Evolutionary conservation across 2,888 invertebrate species (phyloP), one percentile per base, ranked within the genome.

Genomic region (Parnassius mnemosyne): DNA sequence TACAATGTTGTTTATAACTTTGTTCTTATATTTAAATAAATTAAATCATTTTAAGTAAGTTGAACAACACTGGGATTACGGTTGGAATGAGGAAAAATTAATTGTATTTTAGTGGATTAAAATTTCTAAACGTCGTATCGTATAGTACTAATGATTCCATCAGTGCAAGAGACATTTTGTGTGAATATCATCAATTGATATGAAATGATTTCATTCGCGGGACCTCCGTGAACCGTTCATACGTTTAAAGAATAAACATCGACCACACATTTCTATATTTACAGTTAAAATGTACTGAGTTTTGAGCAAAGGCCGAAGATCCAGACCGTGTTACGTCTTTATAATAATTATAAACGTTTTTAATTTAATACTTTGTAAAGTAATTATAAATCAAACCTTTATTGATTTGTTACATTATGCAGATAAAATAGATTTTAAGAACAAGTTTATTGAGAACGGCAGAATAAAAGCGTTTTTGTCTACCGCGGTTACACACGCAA

Each of bases 301-400:
- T 43, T 11, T 47, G 58, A 47, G 56, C 47, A 60, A 71, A 63
- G 65, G 53, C 63, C 59, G 25, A 54, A 41, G 12, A 10, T n/a
- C 10, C 53, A 13, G 12, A 46, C 9, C 11, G 54, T 1, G 10
- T 3, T 34, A 11, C 12, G 1, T n/a, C 25, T 9, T 3, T 34
- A 34, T 34, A 34, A 34, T 3, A 34, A 34, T n/a, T n/a, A n/a
- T 34, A 34, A 34, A 34, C 3, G 34, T 16, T 20, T 51, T 1
- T 20, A 16, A 51, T 20, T 51, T 10, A 51, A 20, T 11, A 11
- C 7, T n/a, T 7, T 34, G 34, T 34, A 34, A 34, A 5, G 34
- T 34, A 34, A 7, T 34, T 34, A 1, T 7, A 34, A 34, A 7
- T 20, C 20, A 20, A 20, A 20, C 20, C 34, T 5, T 34, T 34